These are phyloP conservation scores for Zaprionus lineosus DNA, from an alignment of 2,888 invertebrate genomes.

Conservation along the genomic window DNA sequence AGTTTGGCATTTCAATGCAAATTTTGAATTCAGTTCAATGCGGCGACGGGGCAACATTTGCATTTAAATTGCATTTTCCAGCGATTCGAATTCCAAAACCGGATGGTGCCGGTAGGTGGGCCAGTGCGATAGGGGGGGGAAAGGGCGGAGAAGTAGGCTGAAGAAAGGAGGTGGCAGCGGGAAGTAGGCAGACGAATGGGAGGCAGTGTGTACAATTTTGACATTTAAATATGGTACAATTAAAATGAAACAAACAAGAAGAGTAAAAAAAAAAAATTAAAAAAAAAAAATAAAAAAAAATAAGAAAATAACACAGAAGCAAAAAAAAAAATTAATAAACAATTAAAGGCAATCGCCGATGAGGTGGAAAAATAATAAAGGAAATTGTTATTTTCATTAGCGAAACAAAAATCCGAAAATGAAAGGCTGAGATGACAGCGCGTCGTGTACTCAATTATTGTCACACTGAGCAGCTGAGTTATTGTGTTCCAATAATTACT, in stretches of 20 bases:
- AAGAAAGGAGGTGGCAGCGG: too few relatives aligned
- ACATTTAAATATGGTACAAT: conserved; percentile 26
- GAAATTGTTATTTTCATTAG: conserved; percentile 26
- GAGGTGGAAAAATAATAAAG: conserved; percentile 20
- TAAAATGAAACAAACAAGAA: conserved; percentile 17
- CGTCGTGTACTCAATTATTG: neutral
- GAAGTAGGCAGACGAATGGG: neutral
- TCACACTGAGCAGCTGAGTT: too few relatives aligned
- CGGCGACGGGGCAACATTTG: conserved; percentile 49
- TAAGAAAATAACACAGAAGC: too few relatives aligned
- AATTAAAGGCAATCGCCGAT: conserved; percentile 18
- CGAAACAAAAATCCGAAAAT: conserved; percentile 7
- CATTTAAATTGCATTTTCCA: conserved; percentile 68
- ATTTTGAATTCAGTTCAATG: conserved; percentile 64
- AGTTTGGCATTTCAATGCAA: conserved; percentile 66
- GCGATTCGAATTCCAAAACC: neutral
- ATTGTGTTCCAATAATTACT: too few relatives aligned
- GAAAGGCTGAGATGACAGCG: neutral
- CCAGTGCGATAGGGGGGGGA: too few relatives aligned
- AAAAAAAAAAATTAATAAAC: conserved; percentile 27
- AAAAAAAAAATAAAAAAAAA: conserved; percentile 26
- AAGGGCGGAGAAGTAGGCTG: too few relatives aligned
- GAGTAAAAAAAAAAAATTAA: conserved; percentile 22
- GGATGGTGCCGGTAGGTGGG: too few relatives aligned
- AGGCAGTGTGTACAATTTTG: neutral